Evolutionary conservation across 1,140 invertebrate species (phyloP).

Genomic region (honey bee (Apis mellifera)): DNA sequence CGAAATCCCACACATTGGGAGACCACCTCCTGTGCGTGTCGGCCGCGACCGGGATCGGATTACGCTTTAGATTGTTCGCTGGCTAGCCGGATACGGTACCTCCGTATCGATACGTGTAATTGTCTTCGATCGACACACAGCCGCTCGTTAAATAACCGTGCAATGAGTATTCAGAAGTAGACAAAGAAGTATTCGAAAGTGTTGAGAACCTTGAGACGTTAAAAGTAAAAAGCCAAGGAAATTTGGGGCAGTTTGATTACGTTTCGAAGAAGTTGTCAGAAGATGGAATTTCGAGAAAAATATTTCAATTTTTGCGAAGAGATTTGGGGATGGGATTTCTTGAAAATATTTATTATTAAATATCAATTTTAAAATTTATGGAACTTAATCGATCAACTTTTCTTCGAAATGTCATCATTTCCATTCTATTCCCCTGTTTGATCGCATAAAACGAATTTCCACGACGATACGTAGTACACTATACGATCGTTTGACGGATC

Average conservation of each 20-base stretch:
- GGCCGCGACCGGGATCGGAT: constrained; percentile 31
- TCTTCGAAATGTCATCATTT: neutral
- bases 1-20: constrained; percentile 34
- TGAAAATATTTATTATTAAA: no score
- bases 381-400: neutral
- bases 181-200: constrained; percentile 22
- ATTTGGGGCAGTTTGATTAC: no score
- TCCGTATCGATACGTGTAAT: constrained; percentile 17
- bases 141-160: neutral
- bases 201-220: neutral
- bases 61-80: constrained; percentile 40
- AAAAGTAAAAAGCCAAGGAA: no score
- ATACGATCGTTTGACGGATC: constrained; percentile 33
- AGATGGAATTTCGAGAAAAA: no score
- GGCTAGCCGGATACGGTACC: constrained; percentile 17
- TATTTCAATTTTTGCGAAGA: no score
- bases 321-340: no score
- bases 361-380: no score
- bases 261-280: no score
- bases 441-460: constrained; percentile 13
- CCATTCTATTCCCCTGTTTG: neutral
- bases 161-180: constrained; percentile 1
- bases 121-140: constrained; percentile 12
- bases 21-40: constrained; percentile 14
- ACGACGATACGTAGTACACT: constrained; percentile 1